A percentile compares a stretch with the other conserved stretches of the same genome.
Evolutionary conservation across 64 coral and sea anemone species (phyloP).

Genomic region (Stylophora pistillata): DNA sequence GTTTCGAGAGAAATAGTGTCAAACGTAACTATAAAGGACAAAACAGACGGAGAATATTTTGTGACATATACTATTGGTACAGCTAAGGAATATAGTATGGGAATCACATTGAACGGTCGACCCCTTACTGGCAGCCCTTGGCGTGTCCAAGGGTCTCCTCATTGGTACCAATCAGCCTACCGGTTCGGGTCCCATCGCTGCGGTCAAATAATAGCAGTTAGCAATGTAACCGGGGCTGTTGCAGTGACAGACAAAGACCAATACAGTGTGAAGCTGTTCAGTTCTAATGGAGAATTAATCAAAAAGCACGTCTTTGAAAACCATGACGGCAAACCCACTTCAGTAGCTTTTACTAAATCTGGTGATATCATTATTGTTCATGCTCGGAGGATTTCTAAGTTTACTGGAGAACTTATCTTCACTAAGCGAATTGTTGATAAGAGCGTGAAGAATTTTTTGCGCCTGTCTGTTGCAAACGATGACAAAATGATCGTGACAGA

Average conservation of each 20-base stretch:
- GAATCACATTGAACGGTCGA: background rate
- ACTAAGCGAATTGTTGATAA: background rate
- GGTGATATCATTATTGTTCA: conserved; percentile 21
- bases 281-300: background rate
- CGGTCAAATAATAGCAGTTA: background rate
- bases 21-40: background rate
- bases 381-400: background rate
- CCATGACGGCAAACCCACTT: background rate
- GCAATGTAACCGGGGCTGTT: background rate
- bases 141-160: background rate
- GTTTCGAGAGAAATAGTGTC: background rate
- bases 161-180: background rate
- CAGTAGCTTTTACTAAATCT: conserved; percentile 13
- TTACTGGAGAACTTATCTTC: background rate
- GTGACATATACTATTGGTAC: background rate
- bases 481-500: background rate
- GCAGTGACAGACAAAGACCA: background rate
- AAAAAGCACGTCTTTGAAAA: background rate
- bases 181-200: background rate
- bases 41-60: background rate
- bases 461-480: conserved; percentile 5
- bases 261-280: conserved; percentile 6
- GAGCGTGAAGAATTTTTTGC: background rate
- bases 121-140: background rate
- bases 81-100: background rate